These are phyloP conservation scores for Capromys pilorides DNA, from an alignment of 2,797 vertebrate genomes.

Conservation along the genomic window DNA sequence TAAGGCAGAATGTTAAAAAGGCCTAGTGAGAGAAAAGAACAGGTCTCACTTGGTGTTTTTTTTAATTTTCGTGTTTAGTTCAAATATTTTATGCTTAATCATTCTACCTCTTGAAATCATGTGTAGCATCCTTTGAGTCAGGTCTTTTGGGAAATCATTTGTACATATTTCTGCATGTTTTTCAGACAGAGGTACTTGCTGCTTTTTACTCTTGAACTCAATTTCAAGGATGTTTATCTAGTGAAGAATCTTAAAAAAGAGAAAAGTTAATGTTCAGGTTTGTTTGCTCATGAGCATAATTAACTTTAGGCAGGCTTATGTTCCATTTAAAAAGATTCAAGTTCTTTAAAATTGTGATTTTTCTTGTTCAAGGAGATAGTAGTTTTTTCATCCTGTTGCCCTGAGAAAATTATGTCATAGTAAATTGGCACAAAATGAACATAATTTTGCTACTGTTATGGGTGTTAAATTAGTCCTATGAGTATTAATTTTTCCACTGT, in stretches of 20 bases:
- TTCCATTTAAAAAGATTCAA: neutral
- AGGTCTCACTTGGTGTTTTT: neutral
- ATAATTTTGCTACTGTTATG: neutral
- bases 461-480: neutral
- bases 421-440: neutral
- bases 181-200: neutral
- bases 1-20: neutral
- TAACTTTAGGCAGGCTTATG: neutral
- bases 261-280: constrained; percentile 7
- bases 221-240: neutral
- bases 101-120: neutral
- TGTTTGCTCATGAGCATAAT: neutral
- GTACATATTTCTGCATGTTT: neutral
- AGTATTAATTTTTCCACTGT: neutral
- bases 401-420: neutral
- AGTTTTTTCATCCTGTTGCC: neutral
- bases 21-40: neutral
- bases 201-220: neutral
- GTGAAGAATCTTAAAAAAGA: neutral
- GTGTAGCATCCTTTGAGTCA: neutral
- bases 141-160: neutral
- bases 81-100: neutral
- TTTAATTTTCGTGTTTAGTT: neutral
- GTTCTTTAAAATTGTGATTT: neutral
- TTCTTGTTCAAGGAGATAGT: neutral